Conservation (phyloP, 2,888 invertebrate species). For the Chrysolina oricalcia region DNA sequence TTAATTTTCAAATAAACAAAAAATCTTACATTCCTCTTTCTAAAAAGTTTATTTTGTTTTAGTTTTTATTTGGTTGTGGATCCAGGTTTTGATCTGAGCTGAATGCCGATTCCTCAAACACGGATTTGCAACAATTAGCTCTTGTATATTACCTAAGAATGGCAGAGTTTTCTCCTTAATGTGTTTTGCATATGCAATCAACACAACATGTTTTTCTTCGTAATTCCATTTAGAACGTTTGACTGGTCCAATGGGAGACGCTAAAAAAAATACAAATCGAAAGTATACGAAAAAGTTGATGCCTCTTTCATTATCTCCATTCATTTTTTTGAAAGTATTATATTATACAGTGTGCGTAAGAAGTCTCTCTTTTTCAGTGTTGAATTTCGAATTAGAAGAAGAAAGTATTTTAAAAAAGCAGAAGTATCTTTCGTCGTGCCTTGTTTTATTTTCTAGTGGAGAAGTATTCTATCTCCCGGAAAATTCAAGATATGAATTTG, state of each 20-base stretch:
- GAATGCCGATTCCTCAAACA: conserved; percentile 1
- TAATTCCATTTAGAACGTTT: neutral
- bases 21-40: neutral
- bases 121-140: neutral
- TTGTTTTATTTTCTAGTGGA: too few species aligned
- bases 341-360: neutral
- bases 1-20: too few species aligned
- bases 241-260: neutral
- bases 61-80: neutral
- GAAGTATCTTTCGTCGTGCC: too few species aligned
- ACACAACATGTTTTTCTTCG: neutral
- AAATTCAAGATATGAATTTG: too few species aligned
- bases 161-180: neutral
- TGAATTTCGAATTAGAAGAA: too few species aligned
- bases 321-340: neutral
- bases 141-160: neutral
- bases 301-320: neutral
- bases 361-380: too few species aligned
- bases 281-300: neutral
- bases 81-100: conserved; percentile 13
- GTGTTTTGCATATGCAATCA: neutral
- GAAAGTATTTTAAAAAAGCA: too few species aligned
- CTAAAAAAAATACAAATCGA: neutral
- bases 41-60: neutral
- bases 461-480: too few species aligned